These are phyloP conservation scores for Plectrocnemia conspersa DNA, from an alignment of 1,140 invertebrate species.

Conservation along the genomic window DNA sequence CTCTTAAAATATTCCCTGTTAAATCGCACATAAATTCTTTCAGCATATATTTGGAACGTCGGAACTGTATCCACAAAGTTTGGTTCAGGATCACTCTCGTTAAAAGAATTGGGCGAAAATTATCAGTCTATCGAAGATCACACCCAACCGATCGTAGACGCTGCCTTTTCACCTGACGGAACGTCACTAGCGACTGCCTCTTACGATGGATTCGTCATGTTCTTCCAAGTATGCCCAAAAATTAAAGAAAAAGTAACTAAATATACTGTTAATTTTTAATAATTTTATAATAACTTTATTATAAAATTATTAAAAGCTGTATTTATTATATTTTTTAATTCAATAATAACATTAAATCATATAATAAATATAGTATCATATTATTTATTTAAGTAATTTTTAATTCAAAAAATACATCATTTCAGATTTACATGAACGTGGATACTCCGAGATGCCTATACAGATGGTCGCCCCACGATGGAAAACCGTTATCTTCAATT, in stretches of 20 bases:
- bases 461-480: conserved; percentile 86
- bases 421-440: conserved; percentile 60
- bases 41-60: conserved; percentile 63
- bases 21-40: too few species aligned
- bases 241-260: conserved; percentile 14
- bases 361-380: too few species aligned
- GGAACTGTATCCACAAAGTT: conserved; percentile 51
- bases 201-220: conserved; percentile 82
- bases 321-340: too few species aligned
- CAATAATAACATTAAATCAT: too few species aligned
- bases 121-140: conserved; percentile 66
- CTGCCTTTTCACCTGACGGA: conserved; percentile 88
- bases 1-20: too few species aligned
- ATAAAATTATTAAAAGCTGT: too few species aligned
- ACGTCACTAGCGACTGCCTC: conserved; percentile 86
- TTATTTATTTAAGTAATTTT: not conserved
- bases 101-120: conserved; percentile 52
- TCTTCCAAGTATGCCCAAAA: conserved; percentile 73
- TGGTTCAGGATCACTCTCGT: conserved; percentile 47
- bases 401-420: conserved; percentile 25
- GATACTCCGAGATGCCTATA: conserved; percentile 74
- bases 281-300: too few species aligned
- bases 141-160: conserved; percentile 71
- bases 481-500: conserved; percentile 75
- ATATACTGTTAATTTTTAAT: too few species aligned